Percentiles rank a stretch among this genome's conserved stretches.
Conservation (phyloP, 2,113 vertebrate species). For the Solea solea region DNA sequence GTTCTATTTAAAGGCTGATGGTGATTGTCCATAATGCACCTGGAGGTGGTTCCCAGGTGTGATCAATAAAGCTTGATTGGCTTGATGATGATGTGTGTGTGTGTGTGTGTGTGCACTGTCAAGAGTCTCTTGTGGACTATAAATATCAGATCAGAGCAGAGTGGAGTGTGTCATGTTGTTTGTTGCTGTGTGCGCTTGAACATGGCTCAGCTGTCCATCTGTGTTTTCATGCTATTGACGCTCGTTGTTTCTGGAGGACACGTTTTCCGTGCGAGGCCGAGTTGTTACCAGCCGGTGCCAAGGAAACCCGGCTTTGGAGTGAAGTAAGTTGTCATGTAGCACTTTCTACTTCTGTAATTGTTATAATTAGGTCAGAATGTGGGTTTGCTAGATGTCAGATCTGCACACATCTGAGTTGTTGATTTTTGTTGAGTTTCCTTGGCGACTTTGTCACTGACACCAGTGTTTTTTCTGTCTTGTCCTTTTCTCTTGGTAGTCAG, state of each 20-base stretch:
- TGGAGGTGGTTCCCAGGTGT: slow-evolving; percentile 29
- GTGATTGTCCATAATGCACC: not conserved
- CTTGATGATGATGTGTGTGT: not conserved
- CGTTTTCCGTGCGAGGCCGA: slow-evolving; percentile 64
- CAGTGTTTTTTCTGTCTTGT: not conserved
- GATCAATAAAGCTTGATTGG: slow-evolving; percentile 30
- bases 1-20: too few species aligned
- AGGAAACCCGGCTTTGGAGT: slow-evolving; percentile 58
- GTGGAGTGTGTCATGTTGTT: not conserved
- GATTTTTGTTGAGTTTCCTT: not conserved
- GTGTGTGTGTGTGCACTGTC: not conserved
- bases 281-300: slow-evolving; percentile 77
- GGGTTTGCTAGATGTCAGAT: not conserved
- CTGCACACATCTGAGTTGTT: not conserved
- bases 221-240: slow-evolving; percentile 63
- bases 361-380: not conserved
- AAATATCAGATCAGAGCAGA: not conserved
- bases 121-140: not conserved
- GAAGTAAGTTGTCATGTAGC: slow-evolving; percentile 32
- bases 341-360: not conserved
- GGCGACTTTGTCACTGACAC: not conserved
- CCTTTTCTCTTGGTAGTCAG: not conserved
- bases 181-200: not conserved
- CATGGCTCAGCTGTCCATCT: slow-evolving; percentile 27
- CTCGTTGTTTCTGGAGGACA: slow-evolving; percentile 61